phyloP scores from a whole-genome alignment of 2,888 invertebrate species.

The Tetragnatha montana region DNA sequence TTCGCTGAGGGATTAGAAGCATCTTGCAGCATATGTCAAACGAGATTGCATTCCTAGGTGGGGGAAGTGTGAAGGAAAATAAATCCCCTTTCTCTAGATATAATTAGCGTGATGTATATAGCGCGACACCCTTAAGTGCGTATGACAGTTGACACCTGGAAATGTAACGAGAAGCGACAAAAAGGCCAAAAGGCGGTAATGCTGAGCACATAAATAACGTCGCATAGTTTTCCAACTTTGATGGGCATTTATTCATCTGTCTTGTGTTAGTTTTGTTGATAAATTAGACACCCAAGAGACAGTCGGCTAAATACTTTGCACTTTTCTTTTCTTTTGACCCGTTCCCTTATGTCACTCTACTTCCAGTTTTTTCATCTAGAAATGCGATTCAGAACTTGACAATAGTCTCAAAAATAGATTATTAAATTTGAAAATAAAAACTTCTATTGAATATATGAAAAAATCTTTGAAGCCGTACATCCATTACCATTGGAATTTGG shows the following conservation, averaged over 20 bases:
- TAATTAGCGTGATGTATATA: neutral
- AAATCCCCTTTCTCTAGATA: neutral
- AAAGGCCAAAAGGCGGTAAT: neutral
- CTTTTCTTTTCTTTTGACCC: no score
- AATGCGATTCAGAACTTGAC: no score
- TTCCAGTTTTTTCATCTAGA: no score
- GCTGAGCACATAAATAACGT: neutral
- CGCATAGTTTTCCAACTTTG: neutral
- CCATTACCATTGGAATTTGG: no score
- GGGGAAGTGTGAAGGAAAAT: neutral
- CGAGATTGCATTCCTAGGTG: neutral
- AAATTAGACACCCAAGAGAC: neutral
- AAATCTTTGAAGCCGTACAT: no score
- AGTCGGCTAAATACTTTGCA: neutral
- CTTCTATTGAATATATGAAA: no score
- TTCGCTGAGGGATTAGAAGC: slow-evolving; percentile 16
- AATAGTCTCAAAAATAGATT: no score
- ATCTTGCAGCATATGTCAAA: neutral
- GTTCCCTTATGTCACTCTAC: no score
- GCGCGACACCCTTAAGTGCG: neutral
- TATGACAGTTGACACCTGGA: neutral
- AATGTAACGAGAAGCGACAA: neutral
- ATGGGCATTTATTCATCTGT: neutral
- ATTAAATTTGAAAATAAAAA: no score
- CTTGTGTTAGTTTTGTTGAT: neutral